Evolutionary conservation across 2,113 vertebrate species (phyloP).

Genomic region (Apteryx owenii): DNA sequence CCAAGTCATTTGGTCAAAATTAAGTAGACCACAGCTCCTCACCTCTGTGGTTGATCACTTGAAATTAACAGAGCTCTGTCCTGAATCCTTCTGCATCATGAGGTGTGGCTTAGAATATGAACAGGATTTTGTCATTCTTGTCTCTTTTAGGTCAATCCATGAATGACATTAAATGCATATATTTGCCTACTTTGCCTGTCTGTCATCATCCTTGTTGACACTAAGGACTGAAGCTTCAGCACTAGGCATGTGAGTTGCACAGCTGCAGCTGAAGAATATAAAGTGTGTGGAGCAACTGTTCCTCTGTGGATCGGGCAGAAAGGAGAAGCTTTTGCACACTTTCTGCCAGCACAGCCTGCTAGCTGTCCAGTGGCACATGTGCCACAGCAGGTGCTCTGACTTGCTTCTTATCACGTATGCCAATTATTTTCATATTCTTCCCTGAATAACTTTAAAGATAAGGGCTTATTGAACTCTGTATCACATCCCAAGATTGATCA

Average conservation of each 20-base stretch:
- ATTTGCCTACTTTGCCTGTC: neutral
- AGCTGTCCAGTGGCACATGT: neutral
- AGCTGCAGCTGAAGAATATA: neutral
- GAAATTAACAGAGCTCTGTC: neutral
- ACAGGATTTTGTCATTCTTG: neutral
- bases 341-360: neutral
- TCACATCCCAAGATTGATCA: neutral
- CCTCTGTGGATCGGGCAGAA: neutral
- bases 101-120: neutral
- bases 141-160: neutral
- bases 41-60: neutral
- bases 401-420: neutral
- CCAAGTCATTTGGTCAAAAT: neutral
- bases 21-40: neutral
- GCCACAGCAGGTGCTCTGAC: neutral
- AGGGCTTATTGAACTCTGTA: neutral
- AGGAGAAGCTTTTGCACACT: rapidly evolving
- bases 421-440: neutral
- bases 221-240: neutral
- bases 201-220: neutral
- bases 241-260: rapidly evolving
- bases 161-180: neutral
- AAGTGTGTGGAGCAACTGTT: neutral
- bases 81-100: neutral
- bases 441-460: neutral